Evolutionary conservation across 2,797 vertebrate genomes (phyloP), one percentile per base, ranked within the genome.

Genomic region (Neomorphus geoffroyi): DNA sequence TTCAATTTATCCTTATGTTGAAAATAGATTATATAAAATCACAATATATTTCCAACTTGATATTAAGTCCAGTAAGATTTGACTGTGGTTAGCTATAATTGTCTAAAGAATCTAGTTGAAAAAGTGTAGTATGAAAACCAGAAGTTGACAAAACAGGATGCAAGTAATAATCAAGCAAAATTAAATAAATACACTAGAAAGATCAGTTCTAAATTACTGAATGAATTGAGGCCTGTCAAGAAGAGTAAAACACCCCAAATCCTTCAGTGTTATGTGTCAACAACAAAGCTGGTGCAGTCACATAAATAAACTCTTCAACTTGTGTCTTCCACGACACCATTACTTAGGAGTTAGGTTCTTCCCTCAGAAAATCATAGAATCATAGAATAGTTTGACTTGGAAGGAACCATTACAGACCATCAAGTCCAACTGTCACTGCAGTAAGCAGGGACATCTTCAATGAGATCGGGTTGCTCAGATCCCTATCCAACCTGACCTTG

Each of bases 21-120:
- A 87, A 94, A 94, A 58, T 80, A 87, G 95, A 96, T 89, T 83
- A 97, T 97, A 97, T 97, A 97, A 97, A 97, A 97, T 97, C 96
- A 91, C 94, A 94, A 96, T 91, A 95, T 93, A 93, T 95, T 96
- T 95, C 86, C 67, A 75, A 62, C 26, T 80, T 90, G 73, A 94
- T 86, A 86, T 95, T 37, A 85, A 92, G 39, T 72, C 70, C 74
- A 88, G 86, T 56, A 92, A 74, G 37, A 33, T 86, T 90, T 91
- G 71, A 75, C 33, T 92, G 45, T 1, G 6, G 70, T 45, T 87
- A 58, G 57, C 77, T 92, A 4, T 37, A 94, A 88, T 13, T 70
- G 86, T 39, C 83, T 2, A 0, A 77, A 95, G 87, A 94, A 88
- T 21, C 46, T 18, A 66, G 32, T 9, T 67, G 64, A 88, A 94